Base-by-base conservation (phyloP, 2,888 invertebrate species). In the Anodontia alba region DNA sequence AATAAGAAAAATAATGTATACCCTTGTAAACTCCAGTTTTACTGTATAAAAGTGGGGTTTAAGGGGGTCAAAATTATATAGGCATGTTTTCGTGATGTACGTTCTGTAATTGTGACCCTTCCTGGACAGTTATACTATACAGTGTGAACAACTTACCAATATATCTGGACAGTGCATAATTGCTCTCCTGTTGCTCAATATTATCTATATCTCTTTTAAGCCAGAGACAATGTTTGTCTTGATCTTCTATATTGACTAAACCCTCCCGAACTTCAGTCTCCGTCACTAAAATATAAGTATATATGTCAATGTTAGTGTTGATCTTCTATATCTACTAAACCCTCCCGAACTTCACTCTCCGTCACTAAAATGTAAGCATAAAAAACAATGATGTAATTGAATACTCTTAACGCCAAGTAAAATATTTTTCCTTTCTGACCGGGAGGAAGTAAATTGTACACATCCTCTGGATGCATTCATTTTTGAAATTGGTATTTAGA, bases 131-230 rank as follows among this genome's bases (percentile, higher is more conserved):
- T n/a, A n/a, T n/a, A n/a, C n/a, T n/a, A n/a, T n/a, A n/a, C n/a
- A n/a, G n/a, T n/a, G n/a, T n/a, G n/a, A n/a, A n/a, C n/a, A 46
- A 7, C 57, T 67, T 66, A 89, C 88, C 89, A 36, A 85, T 89
- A 42, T 78, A 89, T 72, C 88, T 78, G 20, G 87, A 87, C 15
- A 87, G 49, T 17, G 42, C 74, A 62, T 80, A 80, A 36, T 72
- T 82, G 10, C 77, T 77, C 20, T 80, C 81, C 71, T 86, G 81
- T 10, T 88, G 29, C 23, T 90, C 88, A 31, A 92, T 92, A 42
- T 89, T 87, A 3, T 79, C 73, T 42, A 92, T 90, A 29, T 84
- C 85, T 57, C 92, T 83, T 69, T 88, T 89, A 33, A 91, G 87
- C 91, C 91, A 91, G 23, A 91, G 29, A 73, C 90, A 88, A 17